Conservation (phyloP, 2,888 invertebrate species). For the Rhingia campestris region DNA sequence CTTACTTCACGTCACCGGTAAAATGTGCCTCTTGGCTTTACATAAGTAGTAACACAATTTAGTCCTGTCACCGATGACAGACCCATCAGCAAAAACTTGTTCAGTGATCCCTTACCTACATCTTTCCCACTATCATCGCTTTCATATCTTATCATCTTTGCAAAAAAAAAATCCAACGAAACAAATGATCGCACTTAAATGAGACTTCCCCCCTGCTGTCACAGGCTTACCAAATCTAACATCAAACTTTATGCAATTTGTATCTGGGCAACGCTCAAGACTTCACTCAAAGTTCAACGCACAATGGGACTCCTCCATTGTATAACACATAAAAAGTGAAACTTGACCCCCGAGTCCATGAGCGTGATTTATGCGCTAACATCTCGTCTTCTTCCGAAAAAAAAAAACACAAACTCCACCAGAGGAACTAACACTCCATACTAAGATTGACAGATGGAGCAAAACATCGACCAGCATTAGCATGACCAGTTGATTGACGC, state of each 20-base stretch:
- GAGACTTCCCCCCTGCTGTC: not conserved
- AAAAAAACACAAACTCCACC: not conserved
- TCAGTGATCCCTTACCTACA: too few species aligned
- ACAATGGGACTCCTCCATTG: conserved; percentile 42
- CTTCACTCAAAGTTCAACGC: conserved; percentile 25
- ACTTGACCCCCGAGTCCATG: conserved; percentile 70
- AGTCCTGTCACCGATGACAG: too few species aligned
- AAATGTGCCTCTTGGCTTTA: too few species aligned
- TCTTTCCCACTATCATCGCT: too few species aligned
- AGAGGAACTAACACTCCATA: conserved; percentile 66
- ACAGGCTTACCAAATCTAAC: not conserved
- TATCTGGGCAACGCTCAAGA: not conserved
- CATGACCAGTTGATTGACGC: conserved; percentile 74
- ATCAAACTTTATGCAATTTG: conserved; percentile 37
- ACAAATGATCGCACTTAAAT: conserved; percentile 8
- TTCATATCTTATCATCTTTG: too few species aligned
- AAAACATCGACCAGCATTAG: conserved; percentile 71
- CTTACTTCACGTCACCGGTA: too few species aligned
- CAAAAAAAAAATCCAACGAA: not conserved
- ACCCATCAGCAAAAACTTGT: too few species aligned
- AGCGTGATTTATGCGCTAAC: conserved; percentile 73
- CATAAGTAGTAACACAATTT: too few species aligned
- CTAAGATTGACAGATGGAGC: conserved; percentile 72
- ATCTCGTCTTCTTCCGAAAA: conserved; percentile 53
- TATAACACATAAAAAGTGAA: conserved; percentile 70